These are phyloP conservation scores for Phytoseiulus persimilis DNA, from an alignment of 2,888 invertebrate genomes.

Conservation along the genomic window DNA sequence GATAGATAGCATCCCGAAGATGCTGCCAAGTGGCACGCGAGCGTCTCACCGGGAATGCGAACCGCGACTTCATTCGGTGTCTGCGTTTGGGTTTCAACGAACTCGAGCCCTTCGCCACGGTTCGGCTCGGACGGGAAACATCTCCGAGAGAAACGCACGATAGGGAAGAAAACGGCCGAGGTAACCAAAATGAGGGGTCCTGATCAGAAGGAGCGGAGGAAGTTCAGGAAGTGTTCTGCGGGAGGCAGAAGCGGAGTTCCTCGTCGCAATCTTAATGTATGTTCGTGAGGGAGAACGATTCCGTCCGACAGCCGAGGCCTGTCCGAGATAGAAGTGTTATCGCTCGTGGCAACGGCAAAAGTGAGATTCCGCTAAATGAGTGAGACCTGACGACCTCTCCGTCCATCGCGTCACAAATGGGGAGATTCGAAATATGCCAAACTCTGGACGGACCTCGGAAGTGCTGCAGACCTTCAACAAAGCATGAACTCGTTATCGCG, in stretches of 20 bases:
- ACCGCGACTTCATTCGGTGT: too few relatives aligned
- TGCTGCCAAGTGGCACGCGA: too few relatives aligned
- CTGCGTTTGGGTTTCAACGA: too few relatives aligned
- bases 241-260: neutral
- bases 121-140: too few relatives aligned
- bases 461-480: too few relatives aligned
- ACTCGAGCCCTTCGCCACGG: too few relatives aligned
- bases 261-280: neutral
- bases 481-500: too few relatives aligned
- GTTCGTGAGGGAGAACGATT: neutral
- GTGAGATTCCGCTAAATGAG: neutral
- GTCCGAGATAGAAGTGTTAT: neutral
- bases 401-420: neutral
- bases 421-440: neutral
- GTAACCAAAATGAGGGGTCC: neutral
- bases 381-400: neutral
- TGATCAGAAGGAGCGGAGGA: neutral
- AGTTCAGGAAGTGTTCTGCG: neutral
- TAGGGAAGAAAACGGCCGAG: neutral
- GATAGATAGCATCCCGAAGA: too few relatives aligned
- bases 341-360: neutral
- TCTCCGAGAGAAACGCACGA: neutral
- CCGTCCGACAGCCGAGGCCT: neutral
- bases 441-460: neutral
- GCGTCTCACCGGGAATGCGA: too few relatives aligned